phyloP scores from a whole-genome alignment of 2,797 vertebrate genomes.

The Premnoplex brunnescens region DNA sequence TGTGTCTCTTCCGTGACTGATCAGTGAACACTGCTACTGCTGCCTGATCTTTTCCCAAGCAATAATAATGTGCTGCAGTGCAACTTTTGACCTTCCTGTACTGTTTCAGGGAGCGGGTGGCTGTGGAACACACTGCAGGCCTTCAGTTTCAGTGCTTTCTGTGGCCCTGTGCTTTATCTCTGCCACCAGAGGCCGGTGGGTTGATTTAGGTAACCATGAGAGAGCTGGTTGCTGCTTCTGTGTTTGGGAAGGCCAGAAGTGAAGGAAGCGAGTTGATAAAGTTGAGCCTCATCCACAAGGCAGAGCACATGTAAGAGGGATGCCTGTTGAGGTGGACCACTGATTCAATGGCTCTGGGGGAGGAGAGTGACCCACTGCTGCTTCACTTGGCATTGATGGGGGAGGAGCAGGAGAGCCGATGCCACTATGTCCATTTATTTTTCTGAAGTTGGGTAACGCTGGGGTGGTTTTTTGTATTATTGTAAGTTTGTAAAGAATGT shows the following conservation, averaged over 20 bases:
- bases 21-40: neutral
- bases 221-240: neutral
- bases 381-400: neutral
- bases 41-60: slow-evolving; percentile 13
- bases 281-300: neutral
- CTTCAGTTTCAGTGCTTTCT: neutral
- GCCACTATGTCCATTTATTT: neutral
- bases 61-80: neutral
- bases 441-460: slow-evolving; percentile 11
- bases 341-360: neutral
- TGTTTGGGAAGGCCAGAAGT: neutral
- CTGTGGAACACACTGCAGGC: neutral
- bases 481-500: slow-evolving; percentile 77
- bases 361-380: neutral
- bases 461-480: neutral
- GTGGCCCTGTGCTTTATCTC: neutral
- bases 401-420: neutral
- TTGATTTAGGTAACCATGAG: neutral
- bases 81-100: neutral
- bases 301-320: neutral
- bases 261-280: neutral
- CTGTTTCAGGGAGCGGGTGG: neutral
- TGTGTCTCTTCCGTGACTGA: neutral
- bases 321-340: neutral
- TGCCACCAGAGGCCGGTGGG: neutral